phyloP scores from a whole-genome alignment of 2,888 invertebrate genomes.

The Mesorhabditis sp. region DNA sequence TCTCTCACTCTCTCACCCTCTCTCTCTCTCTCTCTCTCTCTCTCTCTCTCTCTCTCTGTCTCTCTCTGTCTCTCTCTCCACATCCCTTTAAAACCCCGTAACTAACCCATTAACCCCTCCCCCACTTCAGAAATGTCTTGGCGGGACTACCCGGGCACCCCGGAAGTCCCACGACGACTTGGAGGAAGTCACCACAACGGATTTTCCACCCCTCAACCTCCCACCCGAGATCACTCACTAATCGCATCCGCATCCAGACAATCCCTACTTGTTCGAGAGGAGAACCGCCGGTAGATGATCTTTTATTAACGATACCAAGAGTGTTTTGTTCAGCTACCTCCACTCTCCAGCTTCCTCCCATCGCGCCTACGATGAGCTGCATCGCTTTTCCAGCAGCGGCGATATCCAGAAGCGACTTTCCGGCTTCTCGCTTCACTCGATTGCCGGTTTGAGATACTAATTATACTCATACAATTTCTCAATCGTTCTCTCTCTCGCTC shows the following conservation, averaged over 20 bases:
- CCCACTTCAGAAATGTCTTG: background rate
- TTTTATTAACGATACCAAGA: too few species aligned
- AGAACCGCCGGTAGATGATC: too few species aligned
- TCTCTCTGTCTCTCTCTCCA: too few species aligned
- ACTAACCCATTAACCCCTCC: slow-evolving; percentile 3
- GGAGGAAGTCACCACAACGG: background rate
- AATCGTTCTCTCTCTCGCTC: background rate
- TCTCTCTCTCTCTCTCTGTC: too few species aligned
- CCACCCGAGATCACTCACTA: background rate
- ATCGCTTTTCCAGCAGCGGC: background rate
- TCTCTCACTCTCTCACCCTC: too few species aligned
- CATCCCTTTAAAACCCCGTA: background rate
- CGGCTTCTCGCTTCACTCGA: background rate
- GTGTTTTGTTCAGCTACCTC: background rate
- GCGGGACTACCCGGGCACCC: slow-evolving; percentile 5
- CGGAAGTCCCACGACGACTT: background rate
- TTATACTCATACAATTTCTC: background rate
- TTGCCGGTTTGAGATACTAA: background rate
- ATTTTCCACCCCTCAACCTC: background rate
- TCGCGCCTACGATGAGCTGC: background rate
- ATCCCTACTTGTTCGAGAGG: background rate
- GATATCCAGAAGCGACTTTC: background rate
- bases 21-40: too few species aligned
- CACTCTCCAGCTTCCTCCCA: background rate
- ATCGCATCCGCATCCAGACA: background rate